Evolutionary conservation across 2,888 invertebrate genomes (phyloP), one percentile per base, ranked within the genome.

Genomic region (Maniola hyperantus): DNA sequence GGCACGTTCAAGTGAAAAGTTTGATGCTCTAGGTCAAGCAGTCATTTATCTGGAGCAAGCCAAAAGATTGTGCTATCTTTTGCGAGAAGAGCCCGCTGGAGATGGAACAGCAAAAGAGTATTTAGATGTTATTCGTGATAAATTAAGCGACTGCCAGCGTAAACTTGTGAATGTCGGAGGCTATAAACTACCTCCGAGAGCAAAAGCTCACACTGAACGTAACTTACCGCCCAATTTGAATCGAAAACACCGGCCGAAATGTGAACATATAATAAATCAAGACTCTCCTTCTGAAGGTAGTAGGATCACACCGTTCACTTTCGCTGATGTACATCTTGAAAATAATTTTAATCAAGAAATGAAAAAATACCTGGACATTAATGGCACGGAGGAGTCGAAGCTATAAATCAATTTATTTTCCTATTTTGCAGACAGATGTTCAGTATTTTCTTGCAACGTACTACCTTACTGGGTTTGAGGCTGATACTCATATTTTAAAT

Each of bases 21-120:
- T 95, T 70, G 93, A 94, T 11, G 93, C 95, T 0, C 86, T 92
- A 20, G 88, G 92, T 66, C 94, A 95, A 77, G 95, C 95, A 7
- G 85, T 93, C 1, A 93, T 95, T 67, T 96, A 96, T 77, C 85
- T 97, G 48, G 94, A 95, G 68, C 97, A 97, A 77, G 94, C 95
- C 0, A 93, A 94, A 69, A 92, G 96, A 61, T 86, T 97, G 2
- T 93, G 94, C 48, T 93, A 91, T 67, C 87, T 96, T 13, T 83
- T 96, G 26, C 87, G 92, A 67, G 94, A 94, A 65, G 93, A 94
- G 67, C 88, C 93, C 13, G 91, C 92, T 4, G 93, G 93, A 54
- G 92, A 93, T 46, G 84, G 87, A 6, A 91, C 93, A 51, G 94
- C 94, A 0, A 84, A 88, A 63, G 92, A 92, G 57, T 94, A 93